phyloP scores from a whole-genome alignment of 30 jellyfish, hydroid and myxozoan species.

The Turritopsis rubra region DNA sequence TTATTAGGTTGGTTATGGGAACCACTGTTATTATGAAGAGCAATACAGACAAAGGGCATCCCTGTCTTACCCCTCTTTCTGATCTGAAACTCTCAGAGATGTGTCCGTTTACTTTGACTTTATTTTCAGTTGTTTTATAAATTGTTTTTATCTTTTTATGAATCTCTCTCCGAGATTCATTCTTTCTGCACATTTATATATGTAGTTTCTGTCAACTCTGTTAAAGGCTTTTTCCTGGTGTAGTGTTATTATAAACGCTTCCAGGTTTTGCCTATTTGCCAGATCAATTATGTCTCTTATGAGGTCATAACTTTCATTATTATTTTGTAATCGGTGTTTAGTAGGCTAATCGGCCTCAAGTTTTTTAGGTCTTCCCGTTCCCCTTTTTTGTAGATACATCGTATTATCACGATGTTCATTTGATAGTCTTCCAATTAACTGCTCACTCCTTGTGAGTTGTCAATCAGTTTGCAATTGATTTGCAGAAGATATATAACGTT shows the following conservation, averaged over 20 bases:
- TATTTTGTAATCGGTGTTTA: neutral
- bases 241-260: neutral
- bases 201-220: neutral
- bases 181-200: neutral
- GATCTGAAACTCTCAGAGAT: neutral
- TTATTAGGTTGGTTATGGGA: neutral
- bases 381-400: conserved; percentile 3
- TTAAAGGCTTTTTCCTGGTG: neutral
- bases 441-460: too few species aligned
- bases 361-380: neutral
- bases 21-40: neutral
- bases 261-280: neutral
- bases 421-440: too few species aligned
- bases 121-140: neutral
- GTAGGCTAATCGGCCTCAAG: neutral
- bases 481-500: too few species aligned
- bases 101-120: neutral
- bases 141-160: neutral
- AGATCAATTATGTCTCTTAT: neutral
- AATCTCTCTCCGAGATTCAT: neutral
- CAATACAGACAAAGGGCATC: neutral
- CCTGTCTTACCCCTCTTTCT: neutral
- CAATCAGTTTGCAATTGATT: too few species aligned
- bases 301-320: neutral
- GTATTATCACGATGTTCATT: neutral